Conservation (phyloP, 2,797 vertebrate genomes). For the Columba guinea region DNA sequence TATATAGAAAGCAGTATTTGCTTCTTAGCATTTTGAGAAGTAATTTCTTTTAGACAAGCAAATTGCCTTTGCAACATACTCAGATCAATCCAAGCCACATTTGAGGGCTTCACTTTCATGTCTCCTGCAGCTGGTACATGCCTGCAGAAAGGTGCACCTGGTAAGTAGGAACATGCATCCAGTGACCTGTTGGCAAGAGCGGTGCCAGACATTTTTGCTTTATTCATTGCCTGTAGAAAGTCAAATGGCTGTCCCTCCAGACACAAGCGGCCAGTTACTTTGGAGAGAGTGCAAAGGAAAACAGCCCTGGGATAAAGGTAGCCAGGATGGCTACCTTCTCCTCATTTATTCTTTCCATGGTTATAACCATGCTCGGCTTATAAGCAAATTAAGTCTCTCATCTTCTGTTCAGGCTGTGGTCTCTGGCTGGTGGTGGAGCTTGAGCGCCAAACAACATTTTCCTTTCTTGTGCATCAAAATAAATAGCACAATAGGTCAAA, state of each 20-base stretch:
- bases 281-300: not conserved
- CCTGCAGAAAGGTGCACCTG: not conserved
- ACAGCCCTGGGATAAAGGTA: not conserved
- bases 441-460: not conserved
- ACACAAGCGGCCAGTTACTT: not conserved
- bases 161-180: not conserved
- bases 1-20: not conserved
- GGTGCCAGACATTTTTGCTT: not conserved
- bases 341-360: not conserved
- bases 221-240: not conserved
- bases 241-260: not conserved
- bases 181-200: not conserved
- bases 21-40: not conserved
- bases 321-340: not conserved
- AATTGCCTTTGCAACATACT: not conserved
- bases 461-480: not conserved
- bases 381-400: not conserved
- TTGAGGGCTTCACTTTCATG: not conserved
- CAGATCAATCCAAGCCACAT: not conserved
- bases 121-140: not conserved
- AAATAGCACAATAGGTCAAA: not conserved
- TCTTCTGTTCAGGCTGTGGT: not conserved
- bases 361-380: accelerated
- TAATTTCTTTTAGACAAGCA: not conserved
- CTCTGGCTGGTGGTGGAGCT: not conserved